Percentiles rank a stretch among this genome's conserved stretches.
Evolutionary conservation across 2,797 vertebrate species (phyloP).

Genomic region (Synaphobranchus kaupii): DNA sequence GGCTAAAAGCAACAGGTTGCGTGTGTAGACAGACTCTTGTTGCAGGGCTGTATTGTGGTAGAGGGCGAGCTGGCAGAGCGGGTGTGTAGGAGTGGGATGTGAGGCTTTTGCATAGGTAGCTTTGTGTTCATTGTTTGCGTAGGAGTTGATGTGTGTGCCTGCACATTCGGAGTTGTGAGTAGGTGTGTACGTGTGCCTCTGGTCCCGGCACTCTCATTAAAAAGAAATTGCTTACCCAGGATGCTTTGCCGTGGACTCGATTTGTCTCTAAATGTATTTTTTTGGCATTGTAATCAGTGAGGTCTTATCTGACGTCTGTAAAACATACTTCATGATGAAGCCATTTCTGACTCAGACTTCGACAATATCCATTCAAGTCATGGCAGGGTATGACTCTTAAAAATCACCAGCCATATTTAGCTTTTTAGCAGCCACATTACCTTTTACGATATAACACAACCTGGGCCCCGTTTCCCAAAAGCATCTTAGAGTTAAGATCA

Average conservation of each 20-base stretch:
- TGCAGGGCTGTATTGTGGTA: neutral
- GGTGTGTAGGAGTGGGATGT: conserved; percentile 1
- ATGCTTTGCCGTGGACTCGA: neutral
- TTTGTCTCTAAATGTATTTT: neutral
- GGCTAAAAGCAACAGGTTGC: conserved; percentile 12
- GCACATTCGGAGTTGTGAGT: neutral
- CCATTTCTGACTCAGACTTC: neutral
- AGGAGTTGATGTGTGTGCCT: neutral
- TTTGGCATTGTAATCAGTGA: neutral
- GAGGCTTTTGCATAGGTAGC: neutral
- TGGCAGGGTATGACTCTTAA: no score
- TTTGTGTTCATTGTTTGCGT: neutral
- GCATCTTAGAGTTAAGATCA: no score
- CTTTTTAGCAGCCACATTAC: no score
- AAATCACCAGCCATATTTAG: no score
- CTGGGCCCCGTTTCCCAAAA: no score
- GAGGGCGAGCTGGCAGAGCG: neutral
- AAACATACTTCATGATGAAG: neutral
- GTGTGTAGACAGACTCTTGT: neutral
- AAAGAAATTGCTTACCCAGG: neutral
- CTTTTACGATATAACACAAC: no score
- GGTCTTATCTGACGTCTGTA: neutral
- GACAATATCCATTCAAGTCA: neutral
- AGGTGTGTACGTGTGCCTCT: neutral
- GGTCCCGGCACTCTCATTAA: neutral